Evolutionary conservation across 2,888 invertebrate species (phyloP), one percentile per base, ranked within the genome.

Genomic region (Parnassius smintheus): DNA sequence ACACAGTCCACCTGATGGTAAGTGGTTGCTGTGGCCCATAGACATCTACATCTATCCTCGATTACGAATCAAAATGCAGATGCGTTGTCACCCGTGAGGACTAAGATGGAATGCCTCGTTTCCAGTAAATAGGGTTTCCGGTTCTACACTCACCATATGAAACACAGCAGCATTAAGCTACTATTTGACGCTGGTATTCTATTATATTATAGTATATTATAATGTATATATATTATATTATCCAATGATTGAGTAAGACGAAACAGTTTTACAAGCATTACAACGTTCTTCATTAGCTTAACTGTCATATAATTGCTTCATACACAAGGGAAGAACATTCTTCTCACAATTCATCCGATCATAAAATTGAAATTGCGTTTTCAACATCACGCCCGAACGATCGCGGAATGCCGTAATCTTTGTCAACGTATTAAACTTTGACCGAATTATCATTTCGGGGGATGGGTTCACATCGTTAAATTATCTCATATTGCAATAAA

Each of bases 381-480:
- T 76, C 72, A 76, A 75, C 82, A 80, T 75, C 80, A 82, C 86
- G 84, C 91, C 88, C 75, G 69, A 78, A 69, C 86, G 81, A 88
- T 91, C 89, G 86, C 82, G 74, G 83, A 82, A 75, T 77, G 66
- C 66, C 70, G 69, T 67, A 75, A 89, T 88, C 89, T 91, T 91
- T 91, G 91, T 91, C 78, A 84, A 75, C 88, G 86, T 75, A 82
- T 91, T 91, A 91, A 91, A 91, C 85, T 91, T 83, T 91, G 91
- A 91, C 91, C 89, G 90, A 90, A 85, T 91, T 89, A 91, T 78
- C 80, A 77, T 79, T 70, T 71, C 70, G 73, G 72, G 72, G 76
- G 78, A 77, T 75, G 77, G 70, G 85, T 90, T 90, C 91, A 85
- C 90, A 89, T 91, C 91, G 89, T 91, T 84, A 91, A 90, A 86